These are phyloP conservation scores for Decapterus maruadsi DNA, from an alignment of 2,797 vertebrate species.

Conservation along the genomic window DNA sequence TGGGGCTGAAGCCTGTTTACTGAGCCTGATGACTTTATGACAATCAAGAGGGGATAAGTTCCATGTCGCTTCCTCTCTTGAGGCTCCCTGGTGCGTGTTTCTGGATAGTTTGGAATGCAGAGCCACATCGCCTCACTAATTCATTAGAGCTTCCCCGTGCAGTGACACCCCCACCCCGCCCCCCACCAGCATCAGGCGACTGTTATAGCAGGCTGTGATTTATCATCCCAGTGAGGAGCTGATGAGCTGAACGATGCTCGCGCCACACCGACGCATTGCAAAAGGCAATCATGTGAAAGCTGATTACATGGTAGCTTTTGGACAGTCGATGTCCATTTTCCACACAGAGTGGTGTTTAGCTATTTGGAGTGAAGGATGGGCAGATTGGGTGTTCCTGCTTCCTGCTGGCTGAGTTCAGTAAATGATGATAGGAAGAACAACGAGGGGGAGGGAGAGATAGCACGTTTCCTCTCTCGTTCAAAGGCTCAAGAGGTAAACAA, in stretches of 20 bases:
- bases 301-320: conserved; percentile 25
- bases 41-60: conserved; percentile 64
- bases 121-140: conserved; percentile 35
- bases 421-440: conserved; percentile 41
- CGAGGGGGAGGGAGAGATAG: conserved; percentile 10
- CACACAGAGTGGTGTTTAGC: neutral
- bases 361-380: conserved; percentile 22
- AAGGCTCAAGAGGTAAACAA: conserved; percentile 36
- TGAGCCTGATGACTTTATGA: conserved; percentile 63
- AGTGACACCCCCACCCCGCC: conserved; percentile 4
- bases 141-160: conserved; percentile 38
- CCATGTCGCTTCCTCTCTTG: conserved; percentile 64
- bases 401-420: conserved; percentile 39
- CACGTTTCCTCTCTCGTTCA: conserved; percentile 31
- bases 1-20: conserved; percentile 59
- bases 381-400: conserved; percentile 46
- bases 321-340: conserved; percentile 21
- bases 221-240: conserved; percentile 32
- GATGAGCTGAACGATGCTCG: conserved; percentile 26
- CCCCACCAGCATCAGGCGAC: neutral
- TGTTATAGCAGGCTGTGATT: conserved; percentile 32
- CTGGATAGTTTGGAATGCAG: conserved; percentile 39
- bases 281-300: conserved; percentile 23
- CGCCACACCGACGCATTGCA: conserved; percentile 8
- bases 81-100: conserved; percentile 60